Evolutionary conservation across 2,113 vertebrate species (phyloP).

Genomic region (Lepidiolamprologus cunningtoni): DNA sequence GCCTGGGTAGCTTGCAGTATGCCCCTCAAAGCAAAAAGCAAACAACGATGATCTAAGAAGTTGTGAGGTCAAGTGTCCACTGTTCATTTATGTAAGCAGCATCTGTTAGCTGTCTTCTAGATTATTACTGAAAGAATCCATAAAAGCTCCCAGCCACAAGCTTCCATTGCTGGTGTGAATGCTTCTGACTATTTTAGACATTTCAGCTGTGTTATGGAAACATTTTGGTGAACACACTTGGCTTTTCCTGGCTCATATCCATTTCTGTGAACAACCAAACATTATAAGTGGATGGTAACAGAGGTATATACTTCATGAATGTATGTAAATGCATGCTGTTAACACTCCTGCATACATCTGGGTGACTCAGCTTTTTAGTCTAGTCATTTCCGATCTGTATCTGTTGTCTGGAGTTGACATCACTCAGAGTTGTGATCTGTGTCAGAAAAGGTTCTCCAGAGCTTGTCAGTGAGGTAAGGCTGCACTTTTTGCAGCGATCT

Average conservation of each 20-base stretch:
- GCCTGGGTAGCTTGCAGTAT: neutral
- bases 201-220: neutral
- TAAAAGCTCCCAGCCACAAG: neutral
- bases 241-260: neutral
- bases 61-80: neutral
- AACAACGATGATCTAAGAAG: neutral
- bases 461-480: neutral
- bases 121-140: neutral
- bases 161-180: neutral
- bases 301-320: neutral
- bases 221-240: neutral
- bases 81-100: slow-evolving; percentile 16
- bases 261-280: neutral
- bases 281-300: neutral
- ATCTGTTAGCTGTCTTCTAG: neutral
- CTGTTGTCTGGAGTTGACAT: neutral
- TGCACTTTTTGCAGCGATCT: neutral
- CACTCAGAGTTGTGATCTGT: neutral
- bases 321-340: neutral
- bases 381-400: neutral
- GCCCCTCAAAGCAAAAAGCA: neutral
- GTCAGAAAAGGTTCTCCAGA: neutral
- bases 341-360: neutral
- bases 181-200: neutral
- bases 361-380: neutral